Conservation (phyloP, 2,888 invertebrate species). For the Thymelicus sylvestris region DNA sequence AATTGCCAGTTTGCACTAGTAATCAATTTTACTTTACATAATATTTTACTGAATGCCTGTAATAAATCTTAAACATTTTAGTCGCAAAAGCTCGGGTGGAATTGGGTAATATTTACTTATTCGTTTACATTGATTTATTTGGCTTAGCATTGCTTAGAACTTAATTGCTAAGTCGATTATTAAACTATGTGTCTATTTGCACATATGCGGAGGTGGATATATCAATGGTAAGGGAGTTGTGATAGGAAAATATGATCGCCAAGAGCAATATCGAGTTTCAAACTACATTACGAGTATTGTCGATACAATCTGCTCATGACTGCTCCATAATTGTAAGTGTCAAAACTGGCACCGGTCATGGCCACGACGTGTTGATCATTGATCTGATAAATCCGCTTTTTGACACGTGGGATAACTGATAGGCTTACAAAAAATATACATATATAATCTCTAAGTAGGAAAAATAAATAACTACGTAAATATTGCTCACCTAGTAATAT, state of each 20-base stretch:
- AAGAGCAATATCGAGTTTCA: slow-evolving; percentile 13
- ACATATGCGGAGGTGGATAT: neutral
- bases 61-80: slow-evolving; percentile 22
- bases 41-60: slow-evolving; percentile 16
- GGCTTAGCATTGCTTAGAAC: neutral
- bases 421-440: neutral
- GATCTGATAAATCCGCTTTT: slow-evolving; percentile 46
- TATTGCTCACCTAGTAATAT: no score
- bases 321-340: slow-evolving; percentile 56
- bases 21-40: slow-evolving; percentile 14
- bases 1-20: neutral
- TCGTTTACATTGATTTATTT: slow-evolving; percentile 28
- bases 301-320: slow-evolving; percentile 53
- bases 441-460: neutral
- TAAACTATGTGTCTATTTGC: slow-evolving; percentile 13
- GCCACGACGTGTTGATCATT: slow-evolving; percentile 50
- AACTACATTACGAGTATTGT: slow-evolving; percentile 34
- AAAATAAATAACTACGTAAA: no score
- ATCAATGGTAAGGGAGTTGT: neutral
- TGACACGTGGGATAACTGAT: slow-evolving; percentile 12
- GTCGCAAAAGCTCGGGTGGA: slow-evolving; percentile 14
- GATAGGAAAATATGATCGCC: slow-evolving; percentile 13
- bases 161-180: slow-evolving; percentile 18
- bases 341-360: slow-evolving; percentile 57
- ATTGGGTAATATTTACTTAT: slow-evolving; percentile 27